Evolutionary conservation across 2,888 invertebrate species (phyloP), one percentile per base, ranked within the genome.

Genomic region (Diaprepes abbreviatus): DNA sequence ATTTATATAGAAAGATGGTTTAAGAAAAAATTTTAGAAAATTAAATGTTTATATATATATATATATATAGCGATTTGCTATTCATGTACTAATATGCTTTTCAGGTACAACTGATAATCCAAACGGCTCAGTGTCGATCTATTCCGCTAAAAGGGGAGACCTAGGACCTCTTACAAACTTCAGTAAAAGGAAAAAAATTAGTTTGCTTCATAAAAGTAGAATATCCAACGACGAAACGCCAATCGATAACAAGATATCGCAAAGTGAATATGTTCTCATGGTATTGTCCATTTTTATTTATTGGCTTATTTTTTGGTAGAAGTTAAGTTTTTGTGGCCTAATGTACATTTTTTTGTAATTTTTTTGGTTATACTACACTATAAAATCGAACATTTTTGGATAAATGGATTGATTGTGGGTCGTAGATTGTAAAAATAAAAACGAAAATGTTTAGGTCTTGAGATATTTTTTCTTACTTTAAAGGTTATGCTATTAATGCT

Each of bases 221-320:
- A 43, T 35, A 17, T 7, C 7, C 7, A 6, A 12, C 2, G 14
- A 17, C 2, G 12, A 50, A 28, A n/a, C 28, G 0, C 14, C 6
- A 19, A 4, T 63, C 33, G 45, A 43, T 4, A 10, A 14, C n/a
- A 45, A 64, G 35, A 7, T 21, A 16, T 36, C 66, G 2, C 48
- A 77, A 10, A 77, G 77, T 70, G 82, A 82, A 70, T 83, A 79
- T 74, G 79, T 83, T 60, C 54, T 72, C 17, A 80, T 81, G 83
- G 83, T 84, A 82, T 74, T 80, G 36, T 76, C 78, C 24, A 57
- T 79, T 14, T 57, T 79, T 14, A 66, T 77, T 67, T 76, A 75
- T 70, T 80, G 70, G 72, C 66, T 70, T 31, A 6, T 70, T 6
- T 71, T 63, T 57, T 64, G 52, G 64, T 63, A 59, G 59, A 10